phyloP scores from a whole-genome alignment of 2,797 vertebrate genomes.

The Agapornis canus region DNA sequence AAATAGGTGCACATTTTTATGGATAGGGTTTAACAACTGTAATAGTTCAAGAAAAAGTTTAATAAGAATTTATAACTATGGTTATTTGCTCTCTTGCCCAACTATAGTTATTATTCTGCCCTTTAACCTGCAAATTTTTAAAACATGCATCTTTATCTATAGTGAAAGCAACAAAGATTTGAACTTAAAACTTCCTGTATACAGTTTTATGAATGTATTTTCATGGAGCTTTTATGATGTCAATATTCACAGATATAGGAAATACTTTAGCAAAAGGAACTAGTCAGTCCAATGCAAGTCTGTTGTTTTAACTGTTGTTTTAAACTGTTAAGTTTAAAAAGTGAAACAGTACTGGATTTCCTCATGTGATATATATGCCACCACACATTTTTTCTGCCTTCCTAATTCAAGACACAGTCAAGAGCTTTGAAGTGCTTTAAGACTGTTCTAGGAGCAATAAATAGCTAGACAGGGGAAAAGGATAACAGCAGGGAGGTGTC shows the following conservation, averaged over 20 bases:
- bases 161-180: background rate
- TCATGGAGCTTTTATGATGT: background rate
- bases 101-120: background rate
- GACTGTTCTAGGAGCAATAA: background rate
- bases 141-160: background rate
- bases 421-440: background rate
- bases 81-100: background rate
- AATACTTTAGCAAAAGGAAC: background rate
- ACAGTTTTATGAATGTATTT: background rate
- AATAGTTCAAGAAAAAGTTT: background rate
- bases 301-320: too few species aligned
- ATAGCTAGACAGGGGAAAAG: background rate
- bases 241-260: background rate
- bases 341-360: background rate
- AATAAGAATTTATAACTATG: background rate
- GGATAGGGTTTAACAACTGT: background rate
- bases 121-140: background rate
- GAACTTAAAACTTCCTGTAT: background rate
- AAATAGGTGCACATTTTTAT: background rate
- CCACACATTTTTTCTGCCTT: background rate
- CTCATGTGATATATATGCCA: background rate
- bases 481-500: background rate
- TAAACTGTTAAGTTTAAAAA: background rate
- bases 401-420: background rate
- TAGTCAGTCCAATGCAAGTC: background rate